phyloP scores from a whole-genome alignment of 2,113 vertebrate species.

The Vulpes ferrilata region DNA sequence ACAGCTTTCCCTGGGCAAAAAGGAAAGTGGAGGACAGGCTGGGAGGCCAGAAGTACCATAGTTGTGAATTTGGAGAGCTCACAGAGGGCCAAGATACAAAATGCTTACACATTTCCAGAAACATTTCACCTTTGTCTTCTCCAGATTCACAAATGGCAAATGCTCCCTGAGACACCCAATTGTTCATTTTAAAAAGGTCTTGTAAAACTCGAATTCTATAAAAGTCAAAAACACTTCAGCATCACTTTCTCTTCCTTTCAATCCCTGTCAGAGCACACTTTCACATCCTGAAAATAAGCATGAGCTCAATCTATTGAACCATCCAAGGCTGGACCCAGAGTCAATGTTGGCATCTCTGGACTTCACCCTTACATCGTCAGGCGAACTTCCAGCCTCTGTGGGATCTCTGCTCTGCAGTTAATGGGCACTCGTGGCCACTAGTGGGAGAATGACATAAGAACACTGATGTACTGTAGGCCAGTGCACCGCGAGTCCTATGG shows the following conservation, averaged over 20 bases:
- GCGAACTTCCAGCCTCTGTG: background rate
- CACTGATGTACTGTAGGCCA: background rate
- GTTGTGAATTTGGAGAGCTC: background rate
- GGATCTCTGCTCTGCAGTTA: background rate
- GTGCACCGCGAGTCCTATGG: background rate
- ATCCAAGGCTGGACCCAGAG: background rate
- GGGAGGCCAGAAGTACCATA: background rate
- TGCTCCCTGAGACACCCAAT: background rate
- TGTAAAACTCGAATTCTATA: background rate
- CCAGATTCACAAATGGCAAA: background rate
- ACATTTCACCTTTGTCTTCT: background rate
- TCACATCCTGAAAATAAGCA: background rate
- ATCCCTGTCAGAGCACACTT: background rate
- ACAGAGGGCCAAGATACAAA: background rate
- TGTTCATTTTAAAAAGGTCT: background rate
- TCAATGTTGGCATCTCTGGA: fast-evolving
- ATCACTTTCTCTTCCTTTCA: background rate
- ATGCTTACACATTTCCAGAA: conserved; percentile 31
- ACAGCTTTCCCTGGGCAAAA: background rate
- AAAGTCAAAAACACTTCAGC: background rate
- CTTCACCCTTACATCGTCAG: background rate
- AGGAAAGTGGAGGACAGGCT: background rate
- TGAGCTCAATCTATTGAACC: background rate
- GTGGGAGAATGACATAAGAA: background rate
- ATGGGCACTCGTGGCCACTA: background rate